A percentile compares a stretch with the other conserved stretches of the same genome.
Evolutionary conservation across 2,888 invertebrate genomes (phyloP).

Genomic region (Agrotis clavis): DNA sequence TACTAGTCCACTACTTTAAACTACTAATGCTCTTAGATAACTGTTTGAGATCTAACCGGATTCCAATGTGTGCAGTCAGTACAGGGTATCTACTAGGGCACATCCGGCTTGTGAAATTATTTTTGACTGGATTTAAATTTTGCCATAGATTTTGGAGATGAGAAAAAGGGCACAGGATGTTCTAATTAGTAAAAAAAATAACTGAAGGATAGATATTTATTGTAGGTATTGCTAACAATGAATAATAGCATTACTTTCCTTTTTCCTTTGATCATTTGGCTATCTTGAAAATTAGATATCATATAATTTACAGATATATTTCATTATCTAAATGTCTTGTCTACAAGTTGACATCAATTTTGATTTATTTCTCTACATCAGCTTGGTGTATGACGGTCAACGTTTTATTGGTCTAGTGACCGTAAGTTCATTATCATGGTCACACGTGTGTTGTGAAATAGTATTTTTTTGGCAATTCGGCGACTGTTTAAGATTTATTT

Average conservation of each 20-base stretch:
- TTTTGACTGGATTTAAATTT: not conserved
- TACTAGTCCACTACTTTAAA: not conserved
- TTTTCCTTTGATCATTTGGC: too few species aligned
- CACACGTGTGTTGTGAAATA: constrained; percentile 4
- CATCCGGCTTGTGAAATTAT: constrained; percentile 8
- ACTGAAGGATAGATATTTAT: too few species aligned
- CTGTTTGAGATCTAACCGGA: constrained; percentile 14
- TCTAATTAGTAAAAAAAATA: too few species aligned
- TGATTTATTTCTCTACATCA: not conserved
- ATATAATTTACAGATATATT: too few species aligned
- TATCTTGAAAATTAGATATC: too few species aligned
- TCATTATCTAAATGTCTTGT: too few species aligned
- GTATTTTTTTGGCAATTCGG: too few species aligned
- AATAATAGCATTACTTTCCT: too few species aligned
- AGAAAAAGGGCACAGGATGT: too few species aligned
- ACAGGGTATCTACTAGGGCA: constrained; percentile 3
- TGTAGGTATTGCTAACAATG: too few species aligned
- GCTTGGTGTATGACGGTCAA: not conserved
- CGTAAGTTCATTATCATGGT: constrained; percentile 38
- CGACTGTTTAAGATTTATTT: too few species aligned
- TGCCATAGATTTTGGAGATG: not conserved
- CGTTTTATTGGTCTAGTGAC: constrained; percentile 7
- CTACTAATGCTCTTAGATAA: constrained; percentile 42
- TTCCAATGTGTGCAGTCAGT: constrained; percentile 26
- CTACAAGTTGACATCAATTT: not conserved